Conservation (phyloP, 1,140 invertebrate species). For the Leptopilina boulardi region DNA sequence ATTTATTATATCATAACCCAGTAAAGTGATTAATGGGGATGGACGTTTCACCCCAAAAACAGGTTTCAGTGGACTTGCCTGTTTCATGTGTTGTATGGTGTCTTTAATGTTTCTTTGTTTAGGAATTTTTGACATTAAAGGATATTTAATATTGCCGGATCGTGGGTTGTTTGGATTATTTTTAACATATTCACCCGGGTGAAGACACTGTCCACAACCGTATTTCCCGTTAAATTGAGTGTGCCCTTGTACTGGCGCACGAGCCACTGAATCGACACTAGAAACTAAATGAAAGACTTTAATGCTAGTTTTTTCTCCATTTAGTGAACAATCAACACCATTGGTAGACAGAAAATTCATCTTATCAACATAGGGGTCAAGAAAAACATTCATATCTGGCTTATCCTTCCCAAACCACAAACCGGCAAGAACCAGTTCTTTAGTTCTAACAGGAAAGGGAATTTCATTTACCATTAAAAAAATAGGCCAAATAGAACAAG, state of each 20-base stretch:
- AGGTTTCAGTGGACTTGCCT: constrained; percentile 6
- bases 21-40: constrained; percentile 39
- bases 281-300: constrained; percentile 43
- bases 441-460: constrained; percentile 33
- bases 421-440: constrained; percentile 42
- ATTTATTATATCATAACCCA: constrained; percentile 43
- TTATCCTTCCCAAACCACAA: too few species aligned
- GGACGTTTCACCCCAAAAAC: constrained; percentile 37
- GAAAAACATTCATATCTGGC: too few species aligned
- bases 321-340: constrained; percentile 41
- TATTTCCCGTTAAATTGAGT: constrained; percentile 43
- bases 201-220: constrained; percentile 43
- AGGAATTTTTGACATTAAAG: background rate
- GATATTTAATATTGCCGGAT: background rate
- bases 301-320: constrained; percentile 25
- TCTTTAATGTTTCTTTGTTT: constrained; percentile 23
- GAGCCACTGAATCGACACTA: constrained; percentile 44
- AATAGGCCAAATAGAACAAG: constrained; percentile 46
- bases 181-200: constrained; percentile 26
- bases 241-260: constrained; percentile 45
- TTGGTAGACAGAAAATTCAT: constrained; percentile 44
- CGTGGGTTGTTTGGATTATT: too few species aligned
- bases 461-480: constrained; percentile 48
- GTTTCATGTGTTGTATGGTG: constrained; percentile 32
- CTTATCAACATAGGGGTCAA: constrained; percentile 39